Evolutionary conservation across 2,797 vertebrate species (phyloP).

Genomic region (Propithecus deckenii): DNA sequence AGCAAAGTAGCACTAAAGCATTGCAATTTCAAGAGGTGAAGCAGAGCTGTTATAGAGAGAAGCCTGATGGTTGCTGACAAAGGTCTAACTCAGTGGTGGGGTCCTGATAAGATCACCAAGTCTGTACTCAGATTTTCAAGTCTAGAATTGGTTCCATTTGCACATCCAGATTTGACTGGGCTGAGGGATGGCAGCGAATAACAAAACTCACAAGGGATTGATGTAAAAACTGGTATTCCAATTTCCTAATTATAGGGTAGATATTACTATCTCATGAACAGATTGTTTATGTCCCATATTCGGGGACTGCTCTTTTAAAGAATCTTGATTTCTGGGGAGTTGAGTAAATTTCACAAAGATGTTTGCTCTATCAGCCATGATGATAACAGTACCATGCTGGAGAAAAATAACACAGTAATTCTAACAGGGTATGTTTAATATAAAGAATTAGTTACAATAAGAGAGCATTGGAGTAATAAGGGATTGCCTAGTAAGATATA

Average conservation of each 20-base stretch:
- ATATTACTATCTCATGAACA: neutral
- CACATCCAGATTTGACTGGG: neutral
- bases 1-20: slow-evolving; percentile 33
- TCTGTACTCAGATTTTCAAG: neutral
- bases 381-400: neutral
- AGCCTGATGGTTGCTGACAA: neutral
- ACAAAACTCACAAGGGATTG: neutral
- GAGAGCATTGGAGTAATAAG: neutral
- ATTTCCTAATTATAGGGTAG: neutral
- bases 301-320: neutral
- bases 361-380: neutral
- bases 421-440: neutral
- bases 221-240: neutral
- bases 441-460: neutral
- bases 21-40: slow-evolving; percentile 10
- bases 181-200: neutral
- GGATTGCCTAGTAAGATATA: neutral
- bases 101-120: neutral
- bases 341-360: slow-evolving; percentile 28
- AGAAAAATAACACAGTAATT: neutral
- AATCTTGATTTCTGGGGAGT: neutral
- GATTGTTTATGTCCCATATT: neutral
- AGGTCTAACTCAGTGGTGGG: neutral
- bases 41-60: neutral
- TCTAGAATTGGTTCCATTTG: neutral